Conservation (phyloP, 2,797 vertebrate species). For the Pitangus sulphuratus region DNA sequence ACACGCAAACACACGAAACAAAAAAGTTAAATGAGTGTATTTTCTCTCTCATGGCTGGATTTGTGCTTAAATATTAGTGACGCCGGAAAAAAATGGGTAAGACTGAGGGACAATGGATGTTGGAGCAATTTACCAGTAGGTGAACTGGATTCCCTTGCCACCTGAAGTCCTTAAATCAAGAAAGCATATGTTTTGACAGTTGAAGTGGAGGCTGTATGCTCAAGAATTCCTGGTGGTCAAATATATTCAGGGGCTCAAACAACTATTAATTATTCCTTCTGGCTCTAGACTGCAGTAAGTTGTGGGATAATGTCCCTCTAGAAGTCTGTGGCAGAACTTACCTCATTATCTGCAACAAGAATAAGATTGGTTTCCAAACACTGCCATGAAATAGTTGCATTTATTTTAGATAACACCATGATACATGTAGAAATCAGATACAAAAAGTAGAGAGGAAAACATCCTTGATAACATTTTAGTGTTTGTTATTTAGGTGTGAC, state of each 20-base stretch:
- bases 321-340: background rate
- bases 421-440: background rate
- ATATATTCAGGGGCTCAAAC: background rate
- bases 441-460: background rate
- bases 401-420: background rate
- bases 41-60: conserved; percentile 9
- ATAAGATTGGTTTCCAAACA: background rate
- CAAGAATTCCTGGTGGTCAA: background rate
- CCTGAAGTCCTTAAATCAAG: conserved; percentile 23
- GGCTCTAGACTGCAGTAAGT: background rate
- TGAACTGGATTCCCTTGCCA: background rate
- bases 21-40: background rate
- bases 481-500: background rate
- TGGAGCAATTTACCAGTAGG: background rate
- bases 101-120: background rate
- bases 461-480: background rate
- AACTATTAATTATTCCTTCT: background rate
- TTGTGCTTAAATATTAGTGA: background rate
- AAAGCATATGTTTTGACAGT: background rate
- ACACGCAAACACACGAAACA: background rate
- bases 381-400: background rate
- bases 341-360: accelerated
- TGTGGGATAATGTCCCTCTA: background rate
- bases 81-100: background rate
- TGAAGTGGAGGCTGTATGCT: background rate